A percentile compares a stretch with the other conserved stretches of the same genome.
phyloP scores from a whole-genome alignment of 1,140 invertebrate genomes.

The Callitettix versicolor region DNA sequence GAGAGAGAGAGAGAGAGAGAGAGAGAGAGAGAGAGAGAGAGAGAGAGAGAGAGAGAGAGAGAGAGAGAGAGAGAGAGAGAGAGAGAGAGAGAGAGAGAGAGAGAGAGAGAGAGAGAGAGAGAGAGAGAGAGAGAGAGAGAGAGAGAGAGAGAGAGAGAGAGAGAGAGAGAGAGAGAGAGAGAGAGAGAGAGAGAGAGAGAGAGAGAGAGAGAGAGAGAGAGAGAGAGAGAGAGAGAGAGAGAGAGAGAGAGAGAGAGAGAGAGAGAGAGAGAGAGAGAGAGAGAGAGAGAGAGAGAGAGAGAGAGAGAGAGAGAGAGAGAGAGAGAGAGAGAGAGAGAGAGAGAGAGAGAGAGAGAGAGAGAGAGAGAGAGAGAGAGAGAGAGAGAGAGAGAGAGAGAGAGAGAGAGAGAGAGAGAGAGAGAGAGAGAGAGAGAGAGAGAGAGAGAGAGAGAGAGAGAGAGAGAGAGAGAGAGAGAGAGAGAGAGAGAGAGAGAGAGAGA shows the following conservation, averaged over 20 bases:
- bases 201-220: neutral
- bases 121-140: neutral
- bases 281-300: neutral
- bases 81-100: neutral
- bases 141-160: neutral
- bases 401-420: neutral
- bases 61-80: neutral
- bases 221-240: neutral
- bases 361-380: neutral
- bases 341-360: neutral
- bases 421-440: neutral
- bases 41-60: neutral
- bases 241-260: neutral
- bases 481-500: conserved; percentile 3
- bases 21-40: too few species aligned
- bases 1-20: too few species aligned
- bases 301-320: neutral
- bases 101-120: neutral
- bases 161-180: neutral
- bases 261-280: neutral
- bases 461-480: neutral
- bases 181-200: neutral
- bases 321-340: neutral
- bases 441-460: neutral
- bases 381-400: neutral